Conservation (phyloP, 2,888 invertebrate genomes). For the Drosophila sordidula region DNA sequence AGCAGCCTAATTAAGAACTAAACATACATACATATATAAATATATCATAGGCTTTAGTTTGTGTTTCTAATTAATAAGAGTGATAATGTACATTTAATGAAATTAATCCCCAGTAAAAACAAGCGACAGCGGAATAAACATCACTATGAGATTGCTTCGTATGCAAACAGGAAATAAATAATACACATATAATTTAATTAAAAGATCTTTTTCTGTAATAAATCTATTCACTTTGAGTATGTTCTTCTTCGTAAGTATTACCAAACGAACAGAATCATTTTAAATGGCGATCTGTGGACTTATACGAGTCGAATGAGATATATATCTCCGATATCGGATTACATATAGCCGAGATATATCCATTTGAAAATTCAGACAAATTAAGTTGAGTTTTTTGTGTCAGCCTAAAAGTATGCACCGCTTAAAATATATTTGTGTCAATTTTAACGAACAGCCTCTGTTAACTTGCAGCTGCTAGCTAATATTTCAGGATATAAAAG, state of each 20-base stretch:
- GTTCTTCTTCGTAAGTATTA: not conserved
- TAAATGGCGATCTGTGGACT: no score
- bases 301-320: not conserved
- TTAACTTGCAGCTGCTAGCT: no score
- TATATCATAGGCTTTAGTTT: constrained; percentile 78
- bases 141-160: constrained; percentile 60
- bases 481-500: no score
- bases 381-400: no score
- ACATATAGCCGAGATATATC: no score
- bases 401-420: no score
- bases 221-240: not conserved
- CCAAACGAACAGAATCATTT: no score
- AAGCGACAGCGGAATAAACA: constrained; percentile 37
- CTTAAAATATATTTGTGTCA: no score
- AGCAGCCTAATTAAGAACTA: constrained; percentile 48
- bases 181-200: constrained; percentile 20
- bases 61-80: constrained; percentile 73
- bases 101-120: constrained; percentile 40
- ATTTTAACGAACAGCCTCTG: no score
- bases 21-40: constrained; percentile 49
- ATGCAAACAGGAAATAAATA: constrained; percentile 31
- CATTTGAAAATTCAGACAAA: no score
- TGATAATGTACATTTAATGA: constrained; percentile 75
- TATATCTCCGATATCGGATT: no score
- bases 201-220: not conserved